phyloP scores from a whole-genome alignment of 2,888 invertebrate species.

The Cheilosia grossa region DNA sequence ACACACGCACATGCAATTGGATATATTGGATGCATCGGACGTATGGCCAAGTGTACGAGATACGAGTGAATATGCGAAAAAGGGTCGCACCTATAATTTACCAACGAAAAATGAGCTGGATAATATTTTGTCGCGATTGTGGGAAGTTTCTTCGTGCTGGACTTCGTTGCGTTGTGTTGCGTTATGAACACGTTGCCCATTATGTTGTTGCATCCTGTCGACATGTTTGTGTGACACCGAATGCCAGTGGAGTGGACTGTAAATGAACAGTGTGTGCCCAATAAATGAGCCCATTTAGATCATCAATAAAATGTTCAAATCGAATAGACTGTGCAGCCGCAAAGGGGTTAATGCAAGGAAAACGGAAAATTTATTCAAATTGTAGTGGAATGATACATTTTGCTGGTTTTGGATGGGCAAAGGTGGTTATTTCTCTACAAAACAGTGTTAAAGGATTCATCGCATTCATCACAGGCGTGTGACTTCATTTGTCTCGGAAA shows the following conservation, averaged over 20 bases:
- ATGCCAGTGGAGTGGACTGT: background rate
- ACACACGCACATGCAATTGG: background rate
- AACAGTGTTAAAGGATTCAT: no score
- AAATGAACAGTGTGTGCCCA: conserved; percentile 21
- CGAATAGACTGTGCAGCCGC: conserved; percentile 13
- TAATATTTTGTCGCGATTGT: conserved; percentile 64
- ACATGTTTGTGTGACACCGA: conserved; percentile 46
- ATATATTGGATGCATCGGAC: background rate
- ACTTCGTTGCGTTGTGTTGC: conserved; percentile 7
- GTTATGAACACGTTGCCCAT: conserved; percentile 10
- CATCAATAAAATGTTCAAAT: conserved; percentile 28
- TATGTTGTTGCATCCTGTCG: conserved; percentile 33
- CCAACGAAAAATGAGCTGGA: conserved; percentile 21
- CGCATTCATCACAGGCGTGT: no score
- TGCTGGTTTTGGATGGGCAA: no score
- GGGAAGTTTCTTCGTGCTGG: conserved; percentile 7
- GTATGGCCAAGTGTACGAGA: background rate
- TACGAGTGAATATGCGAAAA: background rate
- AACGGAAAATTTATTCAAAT: no score
- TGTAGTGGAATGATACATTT: no score
- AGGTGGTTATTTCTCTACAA: no score
- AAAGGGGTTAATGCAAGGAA: background rate
- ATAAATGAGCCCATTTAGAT: conserved; percentile 20
- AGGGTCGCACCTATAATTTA: conserved; percentile 45
- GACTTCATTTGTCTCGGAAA: no score